Percentiles rank a stretch among this genome's conserved stretches.
Evolutionary conservation across 2,888 invertebrate species (phyloP).

Genomic region (Acronicta alni): DNA sequence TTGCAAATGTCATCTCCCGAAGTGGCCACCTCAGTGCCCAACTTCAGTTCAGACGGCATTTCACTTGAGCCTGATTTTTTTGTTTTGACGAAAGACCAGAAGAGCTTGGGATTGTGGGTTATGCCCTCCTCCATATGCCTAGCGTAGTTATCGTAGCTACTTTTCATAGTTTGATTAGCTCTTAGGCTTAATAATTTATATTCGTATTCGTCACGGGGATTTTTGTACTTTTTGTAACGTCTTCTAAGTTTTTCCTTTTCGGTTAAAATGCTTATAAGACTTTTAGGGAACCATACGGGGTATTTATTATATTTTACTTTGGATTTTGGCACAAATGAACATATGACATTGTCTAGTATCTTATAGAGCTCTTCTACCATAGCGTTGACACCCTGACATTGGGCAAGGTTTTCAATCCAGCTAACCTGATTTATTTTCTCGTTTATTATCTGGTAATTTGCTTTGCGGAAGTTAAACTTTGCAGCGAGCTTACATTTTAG

Average conservation of each 20-base stretch:
- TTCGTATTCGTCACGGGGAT: conserved; percentile 8
- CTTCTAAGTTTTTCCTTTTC: conserved; percentile 8
- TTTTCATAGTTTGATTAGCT: background rate
- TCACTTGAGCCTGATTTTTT: background rate
- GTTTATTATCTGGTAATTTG: conserved; percentile 1
- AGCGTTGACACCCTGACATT: conserved; percentile 1
- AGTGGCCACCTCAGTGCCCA: background rate
- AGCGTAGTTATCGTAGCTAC: background rate
- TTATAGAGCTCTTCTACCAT: conserved; percentile 7
- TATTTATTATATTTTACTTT: background rate
- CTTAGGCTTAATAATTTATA: conserved; percentile 2
- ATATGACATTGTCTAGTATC: background rate
- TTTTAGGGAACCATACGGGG: background rate
- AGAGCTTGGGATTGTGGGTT: conserved; percentile 2
- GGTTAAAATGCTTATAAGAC: background rate
- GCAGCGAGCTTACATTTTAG: background rate
- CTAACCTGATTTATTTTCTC: background rate
- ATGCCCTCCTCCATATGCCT: conserved; percentile 1
- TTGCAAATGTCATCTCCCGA: background rate
- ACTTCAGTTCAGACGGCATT: background rate
- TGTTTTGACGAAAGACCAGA: conserved; percentile 6
- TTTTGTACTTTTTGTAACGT: conserved; percentile 12
- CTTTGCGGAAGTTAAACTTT: background rate
- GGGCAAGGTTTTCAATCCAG: background rate
- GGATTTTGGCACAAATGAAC: background rate